Percentiles rank a stretch among this genome's conserved stretches.
Evolutionary conservation across 2,113 vertebrate species (phyloP).

Genomic region (Rhinopomastus cyanomelas): DNA sequence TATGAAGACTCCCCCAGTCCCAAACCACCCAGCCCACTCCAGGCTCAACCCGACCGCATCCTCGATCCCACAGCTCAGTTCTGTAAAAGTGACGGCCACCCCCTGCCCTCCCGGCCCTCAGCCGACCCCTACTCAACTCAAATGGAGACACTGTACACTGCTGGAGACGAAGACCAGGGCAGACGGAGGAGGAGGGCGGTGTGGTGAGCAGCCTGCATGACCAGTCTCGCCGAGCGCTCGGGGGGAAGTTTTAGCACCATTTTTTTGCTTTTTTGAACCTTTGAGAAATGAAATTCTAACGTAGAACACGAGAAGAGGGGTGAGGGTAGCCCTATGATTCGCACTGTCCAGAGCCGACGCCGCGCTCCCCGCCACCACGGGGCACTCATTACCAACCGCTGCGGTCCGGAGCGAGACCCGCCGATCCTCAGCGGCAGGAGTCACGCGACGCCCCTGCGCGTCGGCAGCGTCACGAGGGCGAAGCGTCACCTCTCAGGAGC

Average conservation of each 20-base stretch:
- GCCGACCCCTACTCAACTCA: slow-evolving; percentile 68
- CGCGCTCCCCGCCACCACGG: slow-evolving; percentile 60
- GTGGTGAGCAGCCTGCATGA: slow-evolving; percentile 76
- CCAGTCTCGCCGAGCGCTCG: slow-evolving; percentile 81
- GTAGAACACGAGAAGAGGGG: slow-evolving; percentile 77
- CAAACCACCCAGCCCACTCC: slow-evolving; percentile 55
- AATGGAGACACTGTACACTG: slow-evolving; percentile 69
- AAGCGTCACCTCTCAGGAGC: slow-evolving; percentile 18
- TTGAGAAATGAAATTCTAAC: slow-evolving; percentile 81
- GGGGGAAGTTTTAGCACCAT: slow-evolving; percentile 82
- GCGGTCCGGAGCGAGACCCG: slow-evolving; percentile 54
- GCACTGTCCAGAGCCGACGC: slow-evolving; percentile 74
- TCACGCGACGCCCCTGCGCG: too few relatives aligned
- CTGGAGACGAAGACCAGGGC: slow-evolving; percentile 75
- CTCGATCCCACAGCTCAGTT: slow-evolving; percentile 71
- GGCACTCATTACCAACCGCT: slow-evolving; percentile 65
- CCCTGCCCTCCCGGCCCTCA: slow-evolving; percentile 55
- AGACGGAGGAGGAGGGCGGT: slow-evolving; percentile 69
- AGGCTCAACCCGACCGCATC: too few relatives aligned
- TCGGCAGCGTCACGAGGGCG: slow-evolving; percentile 46
- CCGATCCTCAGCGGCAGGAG: slow-evolving; percentile 76
- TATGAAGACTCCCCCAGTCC: too few relatives aligned
- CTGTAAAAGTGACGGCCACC: slow-evolving; percentile 73
- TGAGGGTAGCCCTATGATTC: slow-evolving; percentile 83
- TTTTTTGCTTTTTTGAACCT: slow-evolving; percentile 73